phyloP scores from a whole-genome alignment of 2,888 invertebrate genomes.

The Volucella zonaria region DNA sequence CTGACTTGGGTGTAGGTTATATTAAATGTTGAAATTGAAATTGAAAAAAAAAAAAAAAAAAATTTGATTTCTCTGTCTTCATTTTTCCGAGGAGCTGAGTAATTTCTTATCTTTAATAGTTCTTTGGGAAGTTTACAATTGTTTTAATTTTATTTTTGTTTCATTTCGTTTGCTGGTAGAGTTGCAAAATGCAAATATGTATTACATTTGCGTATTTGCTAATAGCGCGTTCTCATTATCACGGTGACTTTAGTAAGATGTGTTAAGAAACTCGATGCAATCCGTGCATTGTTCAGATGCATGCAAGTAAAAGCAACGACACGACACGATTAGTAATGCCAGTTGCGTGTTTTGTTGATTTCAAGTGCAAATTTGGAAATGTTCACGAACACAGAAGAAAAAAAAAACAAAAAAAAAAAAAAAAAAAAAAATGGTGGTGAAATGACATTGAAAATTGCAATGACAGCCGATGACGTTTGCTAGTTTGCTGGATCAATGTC shows the following conservation, averaged over 20 bases:
- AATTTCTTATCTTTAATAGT: conserved; percentile 23
- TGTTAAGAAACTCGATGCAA: conserved; percentile 38
- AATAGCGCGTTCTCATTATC: conserved; percentile 11
- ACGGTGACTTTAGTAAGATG: conserved; percentile 49
- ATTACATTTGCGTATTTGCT: conserved; percentile 32
- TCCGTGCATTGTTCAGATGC: conserved; percentile 32
- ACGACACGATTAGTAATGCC: conserved; percentile 52
- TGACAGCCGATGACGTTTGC: conserved; percentile 1
- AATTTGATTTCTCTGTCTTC: background rate
- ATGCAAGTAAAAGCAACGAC: background rate
- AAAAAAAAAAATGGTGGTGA: conserved; percentile 20
- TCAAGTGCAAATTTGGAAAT: conserved; percentile 60
- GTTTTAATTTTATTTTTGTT: conserved; percentile 16
- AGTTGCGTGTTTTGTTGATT: conserved; percentile 64
- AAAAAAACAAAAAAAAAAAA: background rate
- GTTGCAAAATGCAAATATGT: conserved; percentile 41
- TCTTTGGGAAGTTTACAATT: background rate
- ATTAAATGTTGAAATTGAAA: conserved; percentile 19
- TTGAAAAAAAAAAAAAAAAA: background rate
- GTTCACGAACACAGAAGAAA: conserved; percentile 25
- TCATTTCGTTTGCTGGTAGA: background rate
- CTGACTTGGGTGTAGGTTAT: conserved; percentile 19
- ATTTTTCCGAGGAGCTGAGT: conserved; percentile 8
- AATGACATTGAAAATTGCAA: conserved; percentile 47
- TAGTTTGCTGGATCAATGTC: conserved; percentile 49